Percentiles rank a stretch among this genome's conserved stretches.
Evolutionary conservation across 2,113 vertebrate species (phyloP).

Genomic region (Enhydra lutris): DNA sequence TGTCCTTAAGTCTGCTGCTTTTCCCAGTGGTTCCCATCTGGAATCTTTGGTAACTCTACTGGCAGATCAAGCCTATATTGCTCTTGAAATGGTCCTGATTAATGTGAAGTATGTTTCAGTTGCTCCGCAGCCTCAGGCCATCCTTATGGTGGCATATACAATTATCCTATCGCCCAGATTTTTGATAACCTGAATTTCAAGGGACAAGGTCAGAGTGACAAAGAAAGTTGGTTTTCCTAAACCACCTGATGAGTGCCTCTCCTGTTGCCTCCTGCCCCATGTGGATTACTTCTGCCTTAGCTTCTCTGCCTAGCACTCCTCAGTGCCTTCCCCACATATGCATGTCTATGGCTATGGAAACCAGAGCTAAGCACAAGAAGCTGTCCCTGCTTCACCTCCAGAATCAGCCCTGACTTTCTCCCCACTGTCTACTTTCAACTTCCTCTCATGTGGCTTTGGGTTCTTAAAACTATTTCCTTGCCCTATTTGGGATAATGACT

Average conservation of each 20-base stretch:
- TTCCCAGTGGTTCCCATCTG: neutral
- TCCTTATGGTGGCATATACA: neutral
- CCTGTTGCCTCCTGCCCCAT: too few relatives aligned
- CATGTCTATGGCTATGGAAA: neutral
- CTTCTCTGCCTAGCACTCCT: neutral
- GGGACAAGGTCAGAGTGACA: neutral
- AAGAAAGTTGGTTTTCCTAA: neutral
- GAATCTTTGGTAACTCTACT: neutral
- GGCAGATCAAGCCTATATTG: neutral
- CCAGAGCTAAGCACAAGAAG: neutral
- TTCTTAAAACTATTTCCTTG: neutral
- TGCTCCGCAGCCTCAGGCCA: neutral
- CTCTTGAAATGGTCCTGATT: neutral
- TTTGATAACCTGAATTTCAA: neutral
- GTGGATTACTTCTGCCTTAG: neutral
- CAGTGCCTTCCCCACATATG: neutral
- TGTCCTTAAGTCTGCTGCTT: neutral
- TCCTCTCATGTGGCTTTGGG: neutral
- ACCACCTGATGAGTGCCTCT: neutral
- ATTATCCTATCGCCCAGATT: neutral
- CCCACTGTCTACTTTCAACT: neutral
- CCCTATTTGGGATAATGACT: neutral
- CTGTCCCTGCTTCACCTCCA: neutral
- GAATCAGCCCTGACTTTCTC: neutral
- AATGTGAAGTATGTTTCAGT: neutral